Conservation (phyloP, 92 coral and sea anemone genomes). For the Zoanthus sociatus region DNA sequence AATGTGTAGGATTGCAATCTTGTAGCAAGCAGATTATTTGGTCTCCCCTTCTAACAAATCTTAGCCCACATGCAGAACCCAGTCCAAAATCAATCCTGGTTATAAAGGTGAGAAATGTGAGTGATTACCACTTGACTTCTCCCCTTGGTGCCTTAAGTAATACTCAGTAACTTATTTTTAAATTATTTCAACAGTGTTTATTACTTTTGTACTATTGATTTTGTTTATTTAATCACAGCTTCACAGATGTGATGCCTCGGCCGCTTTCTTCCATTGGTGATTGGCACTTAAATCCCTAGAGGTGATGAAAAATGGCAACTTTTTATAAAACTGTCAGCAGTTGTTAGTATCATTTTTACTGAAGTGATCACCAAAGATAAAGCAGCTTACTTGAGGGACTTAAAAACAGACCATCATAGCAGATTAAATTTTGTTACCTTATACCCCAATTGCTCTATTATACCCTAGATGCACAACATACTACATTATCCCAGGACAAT, state of each 20-base stretch:
- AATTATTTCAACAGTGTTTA: not conserved
- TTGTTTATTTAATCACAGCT: conserved; percentile 34
- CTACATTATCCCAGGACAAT: conserved; percentile 67
- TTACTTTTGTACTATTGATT: not conserved
- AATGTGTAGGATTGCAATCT: too few relatives aligned
- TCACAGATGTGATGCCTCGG: conserved; percentile 72
- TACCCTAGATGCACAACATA: conserved; percentile 76
- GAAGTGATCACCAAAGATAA: conserved; percentile 44
- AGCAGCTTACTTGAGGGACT: conserved; percentile 54
- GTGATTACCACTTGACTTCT: too few relatives aligned
- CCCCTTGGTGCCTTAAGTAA: not conserved
- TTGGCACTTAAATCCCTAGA: conserved; percentile 47
- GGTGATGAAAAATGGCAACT: conserved; percentile 62
- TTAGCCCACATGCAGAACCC: too few relatives aligned
- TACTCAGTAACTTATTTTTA: not conserved
- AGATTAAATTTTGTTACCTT: conserved; percentile 55
- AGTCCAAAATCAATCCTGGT: too few relatives aligned
- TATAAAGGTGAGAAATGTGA: too few relatives aligned
- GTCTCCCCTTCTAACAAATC: too few relatives aligned
- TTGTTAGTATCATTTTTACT: conserved; percentile 60
- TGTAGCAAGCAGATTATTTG: too few relatives aligned
- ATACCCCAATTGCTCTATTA: conserved; percentile 66
- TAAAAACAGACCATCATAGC: conserved; percentile 69
- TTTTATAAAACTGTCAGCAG: conserved; percentile 38
- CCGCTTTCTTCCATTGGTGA: conserved; percentile 50